These are phyloP conservation scores for Leptocoma aspasia DNA, from an alignment of 2,113 vertebrate species.

Conservation along the genomic window DNA sequence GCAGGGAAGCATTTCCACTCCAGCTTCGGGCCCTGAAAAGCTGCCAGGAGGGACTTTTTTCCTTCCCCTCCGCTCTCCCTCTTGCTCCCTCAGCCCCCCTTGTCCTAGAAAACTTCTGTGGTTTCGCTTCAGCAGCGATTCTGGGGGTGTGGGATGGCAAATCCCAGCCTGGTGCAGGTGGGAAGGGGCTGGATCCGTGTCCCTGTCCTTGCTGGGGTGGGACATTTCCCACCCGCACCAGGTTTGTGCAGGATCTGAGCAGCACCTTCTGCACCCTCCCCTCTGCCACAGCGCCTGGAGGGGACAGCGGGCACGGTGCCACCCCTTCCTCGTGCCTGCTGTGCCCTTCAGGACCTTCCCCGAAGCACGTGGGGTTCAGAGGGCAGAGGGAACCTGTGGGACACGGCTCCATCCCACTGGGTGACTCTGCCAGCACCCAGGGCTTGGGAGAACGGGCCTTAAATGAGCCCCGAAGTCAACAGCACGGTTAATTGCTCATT, in stretches of 20 bases:
- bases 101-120: not conserved
- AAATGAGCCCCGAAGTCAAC: not conserved
- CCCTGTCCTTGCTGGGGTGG: not conserved
- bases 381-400: rapidly evolving
- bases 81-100: not conserved
- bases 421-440: not conserved
- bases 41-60: constrained; percentile 5
- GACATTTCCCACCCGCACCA: rapidly evolving
- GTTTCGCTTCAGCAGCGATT: not conserved
- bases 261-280: not conserved
- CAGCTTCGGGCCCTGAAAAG: constrained; percentile 24
- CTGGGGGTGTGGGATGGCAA: rapidly evolving
- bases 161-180: not conserved
- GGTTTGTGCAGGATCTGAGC: rapidly evolving
- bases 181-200: rapidly evolving
- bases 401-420: rapidly evolving
- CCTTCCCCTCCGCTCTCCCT: not conserved
- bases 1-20: constrained; percentile 52
- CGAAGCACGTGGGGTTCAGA: not conserved
- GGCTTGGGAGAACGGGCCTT: not conserved
- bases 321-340: not conserved
- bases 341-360: not conserved
- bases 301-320: rapidly evolving
- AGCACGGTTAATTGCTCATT: not conserved
- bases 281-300: not conserved